Percentiles rank a stretch among this genome's conserved stretches.
Conservation (phyloP, 2,888 invertebrate genomes). For the Hemaris fuciformis region DNA sequence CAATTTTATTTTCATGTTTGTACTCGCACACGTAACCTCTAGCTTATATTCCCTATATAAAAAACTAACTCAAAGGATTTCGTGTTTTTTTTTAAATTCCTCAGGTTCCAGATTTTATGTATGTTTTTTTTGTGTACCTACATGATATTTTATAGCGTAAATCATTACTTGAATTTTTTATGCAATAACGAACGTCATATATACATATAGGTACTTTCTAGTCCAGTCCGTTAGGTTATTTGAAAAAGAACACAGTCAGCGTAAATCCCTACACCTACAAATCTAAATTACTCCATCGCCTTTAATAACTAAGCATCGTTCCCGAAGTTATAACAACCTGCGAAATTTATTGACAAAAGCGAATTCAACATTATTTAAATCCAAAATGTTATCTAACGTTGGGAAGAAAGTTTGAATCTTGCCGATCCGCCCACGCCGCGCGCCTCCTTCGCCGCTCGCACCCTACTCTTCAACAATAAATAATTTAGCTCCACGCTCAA, state of each 20-base stretch:
- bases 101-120: too few species aligned
- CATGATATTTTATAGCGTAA: too few species aligned
- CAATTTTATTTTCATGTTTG: too few species aligned
- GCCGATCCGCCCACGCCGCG: neutral
- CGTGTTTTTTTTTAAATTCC: too few species aligned
- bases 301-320: neutral
- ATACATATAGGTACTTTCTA: neutral
- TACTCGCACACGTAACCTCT: too few species aligned
- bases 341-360: slow-evolving; percentile 14
- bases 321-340: slow-evolving; percentile 12
- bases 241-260: neutral
- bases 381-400: slow-evolving; percentile 18
- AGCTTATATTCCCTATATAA: too few species aligned
- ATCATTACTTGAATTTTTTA: too few species aligned
- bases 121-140: too few species aligned
- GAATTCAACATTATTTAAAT: slow-evolving; percentile 17
- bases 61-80: too few species aligned
- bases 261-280: neutral
- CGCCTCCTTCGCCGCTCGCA: neutral
- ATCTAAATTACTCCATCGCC: neutral
- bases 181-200: neutral
- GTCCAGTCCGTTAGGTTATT: neutral
- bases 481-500: slow-evolving; percentile 10
- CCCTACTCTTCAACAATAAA: slow-evolving; percentile 15
- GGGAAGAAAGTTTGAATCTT: slow-evolving; percentile 15